Base-by-base conservation (phyloP, 2,888 invertebrate species). In the Tachina fera region DNA sequence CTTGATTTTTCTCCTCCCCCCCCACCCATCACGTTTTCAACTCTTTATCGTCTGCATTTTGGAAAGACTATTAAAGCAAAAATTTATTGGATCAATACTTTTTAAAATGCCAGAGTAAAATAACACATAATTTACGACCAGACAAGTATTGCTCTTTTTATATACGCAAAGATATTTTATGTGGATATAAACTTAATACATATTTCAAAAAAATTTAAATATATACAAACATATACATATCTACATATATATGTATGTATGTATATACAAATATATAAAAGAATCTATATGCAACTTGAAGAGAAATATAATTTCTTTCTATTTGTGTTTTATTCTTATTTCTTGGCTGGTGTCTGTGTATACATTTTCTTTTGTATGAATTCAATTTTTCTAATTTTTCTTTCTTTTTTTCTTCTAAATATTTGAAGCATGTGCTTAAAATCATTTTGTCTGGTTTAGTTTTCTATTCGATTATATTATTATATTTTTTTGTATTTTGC, bases 371-470 rank as follows among this genome's bases (percentile, higher is more conserved):
- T 68, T 67, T 72, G 47, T 79, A 45, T 47, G 16, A 60, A 47
- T 74, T 63, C 31, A 51, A 43, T 74, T 43, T 75, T 51, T 16
- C 47, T 56, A 6, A 31, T 31, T 47, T 49, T 53, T 16, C 9
- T 19, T 8, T 56, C 9, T 58, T 19, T 4, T 45, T 10, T 22
- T 5, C 19, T 47, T 63, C 51, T 8, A 63, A 43, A 68, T 63
- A 58, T 80, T 71, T 70, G 63, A 80, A 78, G 49, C 78, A 74
- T 84, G 74, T 79, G 74, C 74, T 70, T 68, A 58, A 65, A 76
- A 77, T 74, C 61, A 78, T 68, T 74, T 68, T 75, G 68, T 60
- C 74, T 84, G 19, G 16, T 68, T 31, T 81, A 11, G n/a, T 77
- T 84, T 67, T 75, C 60, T 68, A 63, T 74, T 45, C 10, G 1